These are phyloP conservation scores for Argopecten irradians DNA, from an alignment of 1,140 invertebrate genomes.

Conservation along the genomic window DNA sequence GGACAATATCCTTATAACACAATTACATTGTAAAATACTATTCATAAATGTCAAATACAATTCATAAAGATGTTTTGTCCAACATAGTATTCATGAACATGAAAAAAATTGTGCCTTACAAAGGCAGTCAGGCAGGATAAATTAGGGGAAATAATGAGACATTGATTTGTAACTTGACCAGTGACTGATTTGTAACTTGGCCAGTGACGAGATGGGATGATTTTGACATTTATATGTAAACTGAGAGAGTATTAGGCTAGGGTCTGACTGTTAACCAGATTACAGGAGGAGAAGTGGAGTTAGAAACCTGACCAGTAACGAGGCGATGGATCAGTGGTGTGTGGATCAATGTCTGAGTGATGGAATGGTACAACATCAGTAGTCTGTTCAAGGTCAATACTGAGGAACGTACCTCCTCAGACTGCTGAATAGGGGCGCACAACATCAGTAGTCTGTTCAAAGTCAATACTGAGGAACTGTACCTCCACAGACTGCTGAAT, in stretches of 20 bases:
- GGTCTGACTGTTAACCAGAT: no score
- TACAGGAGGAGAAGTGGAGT: not conserved
- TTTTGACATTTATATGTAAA: not conserved
- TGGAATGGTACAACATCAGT: not conserved
- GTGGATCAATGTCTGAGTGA: not conserved
- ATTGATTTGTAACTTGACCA: not conserved
- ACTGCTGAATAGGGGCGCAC: no score
- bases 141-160: not conserved
- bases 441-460: no score
- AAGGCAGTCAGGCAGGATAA: not conserved
- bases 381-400: no score
- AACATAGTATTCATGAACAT: no score
- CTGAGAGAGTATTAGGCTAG: no score
- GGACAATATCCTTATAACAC: not conserved
- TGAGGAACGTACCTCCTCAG: no score
- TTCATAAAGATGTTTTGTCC: not conserved
- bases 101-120: not conserved
- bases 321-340: no score
- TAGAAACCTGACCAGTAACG: not conserved
- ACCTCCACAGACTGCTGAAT: no score
- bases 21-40: not conserved
- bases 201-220: not conserved
- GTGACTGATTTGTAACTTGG: not conserved
- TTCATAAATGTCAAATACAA: not conserved
- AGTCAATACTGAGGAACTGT: no score